These are phyloP conservation scores for Macrosiphum euphorbiae DNA, from an alignment of 2,888 invertebrate species.

Conservation along the genomic window DNA sequence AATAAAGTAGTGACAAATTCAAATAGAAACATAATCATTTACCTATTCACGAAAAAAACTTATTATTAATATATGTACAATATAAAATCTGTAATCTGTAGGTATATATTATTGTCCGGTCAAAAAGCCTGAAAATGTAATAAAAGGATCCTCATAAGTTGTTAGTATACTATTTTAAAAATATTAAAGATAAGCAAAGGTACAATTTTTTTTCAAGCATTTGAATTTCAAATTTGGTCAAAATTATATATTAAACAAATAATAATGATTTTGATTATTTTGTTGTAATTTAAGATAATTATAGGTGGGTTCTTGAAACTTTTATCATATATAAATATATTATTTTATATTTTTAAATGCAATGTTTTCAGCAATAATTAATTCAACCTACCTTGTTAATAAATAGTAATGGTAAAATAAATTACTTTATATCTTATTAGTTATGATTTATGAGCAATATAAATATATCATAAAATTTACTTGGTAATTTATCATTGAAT, in stretches of 20 bases:
- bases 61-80: neutral
- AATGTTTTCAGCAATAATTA: neutral
- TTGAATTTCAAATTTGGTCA: neutral
- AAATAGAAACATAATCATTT: neutral
- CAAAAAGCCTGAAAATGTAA: neutral
- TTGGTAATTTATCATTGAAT: neutral
- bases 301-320: neutral
- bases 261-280: neutral
- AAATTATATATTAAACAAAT: neutral
- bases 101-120: neutral
- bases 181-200: neutral
- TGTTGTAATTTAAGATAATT: neutral
- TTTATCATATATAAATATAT: neutral
- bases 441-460: neutral
- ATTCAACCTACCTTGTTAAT: neutral
- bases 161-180: neutral
- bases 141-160: neutral
- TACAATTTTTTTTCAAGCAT: neutral
- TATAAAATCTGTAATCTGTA: neutral
- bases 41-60: neutral
- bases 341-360: neutral
- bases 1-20: neutral
- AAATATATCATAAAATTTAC: neutral
- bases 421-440: neutral
- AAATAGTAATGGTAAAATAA: neutral